These are phyloP conservation scores for Cephalopholis sonnerati DNA, from an alignment of 2,113 vertebrate genomes.

Conservation along the genomic window DNA sequence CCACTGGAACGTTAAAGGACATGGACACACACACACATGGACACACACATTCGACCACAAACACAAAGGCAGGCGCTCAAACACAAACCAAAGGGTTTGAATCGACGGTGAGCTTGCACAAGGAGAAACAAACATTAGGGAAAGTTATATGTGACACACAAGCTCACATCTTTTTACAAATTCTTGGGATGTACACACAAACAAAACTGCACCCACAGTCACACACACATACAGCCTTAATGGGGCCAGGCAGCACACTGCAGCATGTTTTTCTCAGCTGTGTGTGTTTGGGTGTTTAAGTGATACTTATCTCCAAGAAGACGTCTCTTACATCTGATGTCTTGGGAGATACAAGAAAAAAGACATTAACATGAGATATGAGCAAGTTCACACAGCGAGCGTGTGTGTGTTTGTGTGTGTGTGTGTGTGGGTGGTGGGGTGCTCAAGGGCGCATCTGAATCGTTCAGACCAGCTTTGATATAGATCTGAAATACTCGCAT, in stretches of 20 bases:
- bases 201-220: background rate
- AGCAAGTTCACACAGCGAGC: constrained; percentile 34
- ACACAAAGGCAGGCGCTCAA: background rate
- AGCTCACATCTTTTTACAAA: background rate
- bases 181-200: background rate
- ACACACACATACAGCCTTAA: constrained; percentile 1
- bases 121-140: constrained; percentile 9
- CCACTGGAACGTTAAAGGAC: constrained; percentile 56
- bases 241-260: background rate
- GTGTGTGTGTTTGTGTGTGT: background rate
- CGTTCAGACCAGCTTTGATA: constrained; percentile 58
- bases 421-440: constrained; percentile 2
- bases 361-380: constrained; percentile 59
- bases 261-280: background rate
- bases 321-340: constrained; percentile 52
- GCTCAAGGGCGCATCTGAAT: constrained; percentile 56
- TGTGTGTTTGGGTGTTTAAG: constrained; percentile 31
- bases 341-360: constrained; percentile 38
- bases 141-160: constrained; percentile 5
- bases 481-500: constrained; percentile 51
- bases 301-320: constrained; percentile 32
- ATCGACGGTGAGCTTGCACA: background rate
- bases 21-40: constrained; percentile 30
- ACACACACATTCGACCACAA: constrained; percentile 1
- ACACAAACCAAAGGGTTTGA: background rate